These are phyloP conservation scores for Macropis europaea DNA, from an alignment of 2,888 invertebrate genomes.

Conservation along the genomic window DNA sequence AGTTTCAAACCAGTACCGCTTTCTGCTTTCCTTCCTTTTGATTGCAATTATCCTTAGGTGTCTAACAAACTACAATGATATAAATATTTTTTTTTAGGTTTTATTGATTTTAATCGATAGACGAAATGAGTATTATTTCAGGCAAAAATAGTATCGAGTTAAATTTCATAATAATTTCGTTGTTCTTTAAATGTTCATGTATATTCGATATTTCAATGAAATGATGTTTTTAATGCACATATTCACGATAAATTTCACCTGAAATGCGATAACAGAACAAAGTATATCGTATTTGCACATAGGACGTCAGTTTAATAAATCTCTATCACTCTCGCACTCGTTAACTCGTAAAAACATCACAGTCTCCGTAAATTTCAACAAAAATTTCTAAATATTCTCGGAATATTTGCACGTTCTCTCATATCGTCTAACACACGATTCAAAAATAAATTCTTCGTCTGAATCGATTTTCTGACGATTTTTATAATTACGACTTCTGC, in stretches of 20 bases:
- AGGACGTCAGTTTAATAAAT: no score
- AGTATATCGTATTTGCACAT: no score
- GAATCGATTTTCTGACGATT: slow-evolving; percentile 18
- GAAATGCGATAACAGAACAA: no score
- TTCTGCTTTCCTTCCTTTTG: neutral
- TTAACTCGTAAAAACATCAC: neutral
- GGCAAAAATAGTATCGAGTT: neutral
- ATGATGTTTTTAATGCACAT: no score
- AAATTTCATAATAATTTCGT: neutral
- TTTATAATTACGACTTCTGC: no score
- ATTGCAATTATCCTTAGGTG: neutral
- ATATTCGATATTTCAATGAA: no score
- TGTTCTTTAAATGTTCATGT: neutral
- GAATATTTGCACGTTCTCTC: neutral
- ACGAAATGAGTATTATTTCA: neutral
- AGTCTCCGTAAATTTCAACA: no score
- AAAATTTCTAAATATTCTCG: no score
- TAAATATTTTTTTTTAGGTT: neutral
- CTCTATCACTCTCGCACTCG: neutral
- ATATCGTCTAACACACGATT: neutral
- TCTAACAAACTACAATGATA: no score
- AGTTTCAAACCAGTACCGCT: neutral
- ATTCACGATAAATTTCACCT: no score
- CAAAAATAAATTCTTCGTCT: neutral
- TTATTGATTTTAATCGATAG: neutral